Evolutionary conservation across 2,797 vertebrate species (phyloP), one percentile per base, ranked within the genome.

Genomic region (Eulemur rubriventer): DNA sequence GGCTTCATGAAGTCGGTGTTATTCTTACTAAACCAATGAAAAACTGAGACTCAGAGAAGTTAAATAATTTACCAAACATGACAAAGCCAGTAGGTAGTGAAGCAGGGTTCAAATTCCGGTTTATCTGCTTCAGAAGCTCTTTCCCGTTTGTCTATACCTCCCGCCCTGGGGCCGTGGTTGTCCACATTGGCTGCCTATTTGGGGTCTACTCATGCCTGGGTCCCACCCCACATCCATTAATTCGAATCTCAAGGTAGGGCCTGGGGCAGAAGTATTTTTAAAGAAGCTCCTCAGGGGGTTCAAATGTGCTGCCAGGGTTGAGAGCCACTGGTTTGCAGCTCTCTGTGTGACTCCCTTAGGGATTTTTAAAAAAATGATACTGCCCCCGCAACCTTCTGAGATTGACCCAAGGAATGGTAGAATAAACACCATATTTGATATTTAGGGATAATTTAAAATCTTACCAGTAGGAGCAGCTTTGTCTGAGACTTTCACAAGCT

Each of bases 401-500:
- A 35, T 7, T 73, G 43, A 84, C 57, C 10, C 30, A 41, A 69
- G 30, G 8, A 88, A 61, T 85, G 55, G 24, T 78, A 24, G 38
- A 70, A 81, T 17, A 6, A 73, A 48, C 33, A 38, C 33, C 33
- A 7, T 22, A 84, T 30, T 61, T 65, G 14, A 67, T 80, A 91
- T 69, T 69, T 35, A 20, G 22, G 20, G 7, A 50, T 43, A 78
- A 48, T 73, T 82, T 80, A 35, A 59, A 41, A 89, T 92, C 63
- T 89, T 38, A 83, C 43, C n/a, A 76, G 24, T 12, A 65, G 48
- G 55, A 73, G 30, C 10, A 89, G 38, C 63, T 94, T 79, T 82
- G 55, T 38, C 55, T 83, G 33, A 63, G 14, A 61, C 48, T 81
- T 35, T 14, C 20, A 67, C 63, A 89, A 69, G 12, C 24, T 65